These are phyloP conservation scores for Lasiommata megera DNA, from an alignment of 2,888 invertebrate genomes.

Conservation along the genomic window DNA sequence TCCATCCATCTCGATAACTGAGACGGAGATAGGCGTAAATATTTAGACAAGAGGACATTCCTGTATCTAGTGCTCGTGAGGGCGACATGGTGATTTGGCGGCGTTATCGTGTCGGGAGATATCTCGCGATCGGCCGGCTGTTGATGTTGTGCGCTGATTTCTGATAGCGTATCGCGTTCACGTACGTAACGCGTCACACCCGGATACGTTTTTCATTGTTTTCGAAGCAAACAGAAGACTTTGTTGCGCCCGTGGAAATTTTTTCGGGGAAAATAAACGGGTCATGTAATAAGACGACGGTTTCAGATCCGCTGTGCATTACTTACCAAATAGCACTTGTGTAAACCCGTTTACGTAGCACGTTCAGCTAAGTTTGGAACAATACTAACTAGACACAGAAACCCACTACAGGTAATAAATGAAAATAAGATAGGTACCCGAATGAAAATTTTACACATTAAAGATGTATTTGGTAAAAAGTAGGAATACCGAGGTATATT, in stretches of 20 bases:
- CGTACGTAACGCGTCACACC: not conserved
- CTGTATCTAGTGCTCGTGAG: not conserved
- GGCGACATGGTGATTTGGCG: slow-evolving; percentile 6
- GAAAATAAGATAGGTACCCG: too few species aligned
- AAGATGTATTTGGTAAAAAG: too few species aligned
- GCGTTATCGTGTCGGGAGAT: not conserved
- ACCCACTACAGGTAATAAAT: too few species aligned
- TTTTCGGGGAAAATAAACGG: not conserved
- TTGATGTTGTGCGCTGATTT: slow-evolving; percentile 6
- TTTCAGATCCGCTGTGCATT: too few species aligned
- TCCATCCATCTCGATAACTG: slow-evolving; percentile 14
- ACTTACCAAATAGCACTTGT: too few species aligned
- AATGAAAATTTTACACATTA: too few species aligned
- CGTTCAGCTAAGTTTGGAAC: too few species aligned
- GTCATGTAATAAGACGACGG: too few species aligned
- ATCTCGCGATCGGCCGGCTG: not conserved
- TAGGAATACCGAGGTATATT: too few species aligned
- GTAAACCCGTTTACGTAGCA: too few species aligned
- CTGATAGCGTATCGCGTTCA: not conserved
- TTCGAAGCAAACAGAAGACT: not conserved
- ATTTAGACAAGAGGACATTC: slow-evolving; percentile 8
- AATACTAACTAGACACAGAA: too few species aligned
- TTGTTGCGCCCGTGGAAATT: not conserved
- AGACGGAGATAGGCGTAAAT: slow-evolving; percentile 1
- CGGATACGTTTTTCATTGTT: not conserved